These are phyloP conservation scores for Drosophila nikananu DNA, from an alignment of 1,140 invertebrate species.

Conservation along the genomic window DNA sequence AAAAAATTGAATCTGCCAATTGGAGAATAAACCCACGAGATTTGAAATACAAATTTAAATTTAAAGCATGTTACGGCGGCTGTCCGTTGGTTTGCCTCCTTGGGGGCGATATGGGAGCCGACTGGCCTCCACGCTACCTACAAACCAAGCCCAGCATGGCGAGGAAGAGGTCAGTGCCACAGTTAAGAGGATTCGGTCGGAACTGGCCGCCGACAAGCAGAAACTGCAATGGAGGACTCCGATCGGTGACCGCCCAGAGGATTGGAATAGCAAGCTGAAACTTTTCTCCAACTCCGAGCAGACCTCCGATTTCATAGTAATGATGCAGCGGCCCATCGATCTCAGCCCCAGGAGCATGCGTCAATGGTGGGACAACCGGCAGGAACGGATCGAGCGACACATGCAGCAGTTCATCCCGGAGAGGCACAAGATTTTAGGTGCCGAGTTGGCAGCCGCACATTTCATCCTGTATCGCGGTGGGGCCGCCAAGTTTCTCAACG, in stretches of 20 bases:
- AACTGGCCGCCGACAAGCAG: slow-evolving; percentile 80
- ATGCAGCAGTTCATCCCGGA: slow-evolving; percentile 86
- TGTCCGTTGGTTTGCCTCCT: slow-evolving; percentile 8
- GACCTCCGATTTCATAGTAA: slow-evolving; percentile 82
- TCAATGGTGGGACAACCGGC: slow-evolving; percentile 85
- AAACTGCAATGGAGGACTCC: slow-evolving; percentile 85
- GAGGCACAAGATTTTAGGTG: slow-evolving; percentile 87
- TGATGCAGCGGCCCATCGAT: slow-evolving; percentile 86
- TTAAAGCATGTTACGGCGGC: slow-evolving; percentile 17
- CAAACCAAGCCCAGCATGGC: slow-evolving; percentile 19
- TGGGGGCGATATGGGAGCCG: slow-evolving; percentile 8
- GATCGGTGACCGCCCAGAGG: slow-evolving; percentile 81
- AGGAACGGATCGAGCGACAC: slow-evolving; percentile 73
- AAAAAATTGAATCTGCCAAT: too few relatives aligned
- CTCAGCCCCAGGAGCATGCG: slow-evolving; percentile 81
- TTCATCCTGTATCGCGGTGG: slow-evolving; percentile 90
- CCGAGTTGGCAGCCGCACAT: slow-evolving; percentile 91
- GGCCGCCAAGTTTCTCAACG: slow-evolving; percentile 87
- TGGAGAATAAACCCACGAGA: too few relatives aligned
- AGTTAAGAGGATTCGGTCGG: slow-evolving; percentile 65
- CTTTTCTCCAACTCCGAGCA: slow-evolving; percentile 85
- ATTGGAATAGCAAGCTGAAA: slow-evolving; percentile 85
- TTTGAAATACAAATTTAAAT: neutral
- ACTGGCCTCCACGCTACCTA: slow-evolving; percentile 32
- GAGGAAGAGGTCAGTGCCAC: slow-evolving; percentile 60